Conservation (phyloP, 2,113 vertebrate genomes). For the Notarius lentiginosus region DNA sequence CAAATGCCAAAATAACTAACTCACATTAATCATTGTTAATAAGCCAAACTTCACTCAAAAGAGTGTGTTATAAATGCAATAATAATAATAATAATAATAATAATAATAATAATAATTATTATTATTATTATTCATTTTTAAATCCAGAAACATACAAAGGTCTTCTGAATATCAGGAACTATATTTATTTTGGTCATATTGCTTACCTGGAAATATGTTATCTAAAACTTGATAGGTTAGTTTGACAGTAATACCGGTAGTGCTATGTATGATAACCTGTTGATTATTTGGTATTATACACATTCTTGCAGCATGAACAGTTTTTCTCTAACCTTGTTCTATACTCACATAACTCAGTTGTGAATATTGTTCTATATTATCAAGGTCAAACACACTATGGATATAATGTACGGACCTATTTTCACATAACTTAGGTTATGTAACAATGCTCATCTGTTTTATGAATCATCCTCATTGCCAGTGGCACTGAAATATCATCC, state of each 20-base stretch:
- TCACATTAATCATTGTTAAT: not conserved
- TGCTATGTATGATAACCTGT: too few species aligned
- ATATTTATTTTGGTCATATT: not conserved
- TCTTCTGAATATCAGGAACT: not conserved
- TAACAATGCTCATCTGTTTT: constrained; percentile 11
- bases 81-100: not conserved
- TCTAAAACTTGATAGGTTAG: too few species aligned
- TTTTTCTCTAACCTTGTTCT: too few species aligned
- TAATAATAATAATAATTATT: too few species aligned
- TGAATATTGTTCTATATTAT: too few species aligned
- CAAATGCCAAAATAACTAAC: not conserved
- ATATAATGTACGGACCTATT: not conserved
- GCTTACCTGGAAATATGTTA: too few species aligned
- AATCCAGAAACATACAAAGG: not conserved
- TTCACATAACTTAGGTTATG: constrained; percentile 12
- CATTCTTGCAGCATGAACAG: too few species aligned
- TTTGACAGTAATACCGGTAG: too few species aligned
- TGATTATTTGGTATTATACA: too few species aligned
- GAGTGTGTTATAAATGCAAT: not conserved
- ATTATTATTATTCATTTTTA: not conserved
- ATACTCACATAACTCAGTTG: too few species aligned
- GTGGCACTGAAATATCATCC: constrained; percentile 60
- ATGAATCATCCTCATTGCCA: constrained; percentile 25
- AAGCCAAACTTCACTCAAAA: not conserved
- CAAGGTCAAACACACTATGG: too few species aligned